Evolutionary conservation across 2,888 invertebrate genomes (phyloP), one percentile per base, ranked within the genome.

Genomic region (Thereva nobilitata): DNA sequence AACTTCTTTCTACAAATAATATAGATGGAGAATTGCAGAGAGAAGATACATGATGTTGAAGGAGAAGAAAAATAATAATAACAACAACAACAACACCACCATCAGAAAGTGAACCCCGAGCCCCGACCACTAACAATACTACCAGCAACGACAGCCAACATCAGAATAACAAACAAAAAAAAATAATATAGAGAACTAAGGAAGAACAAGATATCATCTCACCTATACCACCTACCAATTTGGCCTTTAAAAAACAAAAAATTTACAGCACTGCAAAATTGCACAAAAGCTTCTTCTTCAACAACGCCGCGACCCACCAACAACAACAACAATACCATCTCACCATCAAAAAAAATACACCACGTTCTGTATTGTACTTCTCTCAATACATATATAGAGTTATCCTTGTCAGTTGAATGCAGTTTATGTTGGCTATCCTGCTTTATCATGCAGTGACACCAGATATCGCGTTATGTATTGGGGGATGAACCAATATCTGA

Each of bases 21-120:
- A 59, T 45, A 5, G 10, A 42, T 23, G 47, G 23, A 35, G 38
- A 9, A 47, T n/a, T n/a, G n/a, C 47, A 10, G 40, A 37, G 47
- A 37, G 35, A 35, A 59, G 59, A 38, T 59, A 59, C 23, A 59
- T 59, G 40, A 57, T 49, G 49, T 59, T 49, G 49, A 59, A 59
- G 10, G 49, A 9, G 49, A 47, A 59, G 37, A 23, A 34, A 6
- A 23, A 23, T 41, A 12, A 55, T 10, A 35, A 59, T 3, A 12
- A 52, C 12, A 35, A 52, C 12, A 9, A 52, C 12, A 6, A 52
- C 47, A 37, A 37, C 49, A 47, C 49, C 59, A 59, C 59, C 59
- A 49, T 49, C 56, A 54, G 49, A 68, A 67, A 42, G 56, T 23
- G 50, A 52, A 50, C 34, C 56, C 54, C 44, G 8, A 49, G 65